phyloP scores from a whole-genome alignment of 2,797 vertebrate species.

The Lacerta agilis region DNA sequence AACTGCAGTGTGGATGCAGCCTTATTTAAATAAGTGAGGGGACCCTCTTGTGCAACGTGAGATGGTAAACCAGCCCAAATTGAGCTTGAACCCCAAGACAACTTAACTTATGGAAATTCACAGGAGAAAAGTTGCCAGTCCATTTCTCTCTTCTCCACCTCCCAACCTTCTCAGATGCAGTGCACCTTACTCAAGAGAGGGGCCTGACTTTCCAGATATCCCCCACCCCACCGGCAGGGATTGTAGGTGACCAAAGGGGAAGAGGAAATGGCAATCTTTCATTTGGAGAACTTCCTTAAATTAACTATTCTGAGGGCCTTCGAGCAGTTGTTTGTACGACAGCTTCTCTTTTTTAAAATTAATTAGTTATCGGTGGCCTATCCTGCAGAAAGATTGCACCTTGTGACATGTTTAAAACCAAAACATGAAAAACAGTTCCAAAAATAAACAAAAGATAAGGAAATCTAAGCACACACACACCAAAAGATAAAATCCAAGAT shows the following conservation, averaged over 20 bases:
- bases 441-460: not conserved
- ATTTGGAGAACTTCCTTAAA: too few species aligned
- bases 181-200: too few species aligned
- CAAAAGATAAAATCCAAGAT: not conserved
- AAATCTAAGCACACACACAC: too few species aligned
- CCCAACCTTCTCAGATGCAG: not conserved
- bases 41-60: too few species aligned
- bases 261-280: too few species aligned
- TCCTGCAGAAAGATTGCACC: not conserved
- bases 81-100: not conserved
- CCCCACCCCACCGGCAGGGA: not conserved
- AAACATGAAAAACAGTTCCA: not conserved
- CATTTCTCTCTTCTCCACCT: not conserved
- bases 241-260: not conserved
- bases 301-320: not conserved
- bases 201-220: too few species aligned
- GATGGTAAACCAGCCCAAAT: too few species aligned
- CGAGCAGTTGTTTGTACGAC: not conserved
- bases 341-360: not conserved
- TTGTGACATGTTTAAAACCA: conserved; percentile 1
- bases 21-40: too few species aligned
- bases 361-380: too few species aligned
- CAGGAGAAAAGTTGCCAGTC: not conserved
- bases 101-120: not conserved
- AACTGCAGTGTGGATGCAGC: not conserved